These are phyloP conservation scores for Glareola pratincola DNA, from an alignment of 2,113 vertebrate genomes.

Conservation along the genomic window DNA sequence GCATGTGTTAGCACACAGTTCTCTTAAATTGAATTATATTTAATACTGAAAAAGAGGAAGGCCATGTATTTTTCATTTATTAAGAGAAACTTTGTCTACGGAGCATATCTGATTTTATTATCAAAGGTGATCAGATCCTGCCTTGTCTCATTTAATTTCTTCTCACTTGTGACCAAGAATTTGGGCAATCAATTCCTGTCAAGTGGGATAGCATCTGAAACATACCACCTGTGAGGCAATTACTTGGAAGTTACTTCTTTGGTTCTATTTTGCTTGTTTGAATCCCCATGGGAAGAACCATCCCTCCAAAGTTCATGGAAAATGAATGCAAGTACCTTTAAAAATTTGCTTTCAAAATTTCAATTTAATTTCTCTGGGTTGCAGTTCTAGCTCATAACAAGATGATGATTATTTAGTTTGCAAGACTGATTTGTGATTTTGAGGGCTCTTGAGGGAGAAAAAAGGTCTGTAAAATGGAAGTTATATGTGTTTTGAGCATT, in stretches of 20 bases:
- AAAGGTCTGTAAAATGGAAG: background rate
- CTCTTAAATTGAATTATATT: background rate
- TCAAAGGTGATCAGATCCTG: background rate
- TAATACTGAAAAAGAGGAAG: background rate
- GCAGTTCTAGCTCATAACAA: background rate
- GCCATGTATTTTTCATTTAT: background rate
- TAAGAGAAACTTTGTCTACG: background rate
- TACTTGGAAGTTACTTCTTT: background rate
- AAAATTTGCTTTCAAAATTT: background rate
- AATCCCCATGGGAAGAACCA: background rate
- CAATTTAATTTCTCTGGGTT: background rate
- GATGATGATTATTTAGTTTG: background rate
- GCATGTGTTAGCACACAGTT: background rate
- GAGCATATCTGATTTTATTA: background rate
- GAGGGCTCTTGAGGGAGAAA: background rate
- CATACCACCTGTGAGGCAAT: background rate
- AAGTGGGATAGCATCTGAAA: background rate
- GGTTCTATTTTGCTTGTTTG: background rate
- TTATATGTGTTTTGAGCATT: background rate
- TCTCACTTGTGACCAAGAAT: background rate
- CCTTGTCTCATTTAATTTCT: background rate
- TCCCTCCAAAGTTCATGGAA: background rate
- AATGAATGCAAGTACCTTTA: background rate
- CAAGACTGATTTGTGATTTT: background rate
- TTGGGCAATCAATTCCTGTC: background rate